Conservation (phyloP, 2,888 invertebrate species). For the Torymus auratus region DNA sequence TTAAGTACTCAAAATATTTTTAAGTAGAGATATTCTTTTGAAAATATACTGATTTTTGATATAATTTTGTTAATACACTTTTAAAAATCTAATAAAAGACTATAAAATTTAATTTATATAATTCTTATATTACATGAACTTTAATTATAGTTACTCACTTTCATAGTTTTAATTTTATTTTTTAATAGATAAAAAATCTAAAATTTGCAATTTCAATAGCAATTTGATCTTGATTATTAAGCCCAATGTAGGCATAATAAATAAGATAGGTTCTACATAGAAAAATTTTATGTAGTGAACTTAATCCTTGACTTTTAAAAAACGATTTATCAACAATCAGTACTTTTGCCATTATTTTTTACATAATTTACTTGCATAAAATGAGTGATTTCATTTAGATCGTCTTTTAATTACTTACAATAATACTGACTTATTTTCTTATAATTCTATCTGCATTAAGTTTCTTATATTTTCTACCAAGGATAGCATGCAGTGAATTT, state of each 20-base stretch:
- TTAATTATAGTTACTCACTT: too few relatives aligned
- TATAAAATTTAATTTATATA: neutral
- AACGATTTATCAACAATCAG: slow-evolving; percentile 44
- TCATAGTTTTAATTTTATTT: too few relatives aligned
- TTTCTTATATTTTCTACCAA: slow-evolving; percentile 47
- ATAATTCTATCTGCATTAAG: slow-evolving; percentile 27
- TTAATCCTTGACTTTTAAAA: neutral
- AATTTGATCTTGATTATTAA: neutral
- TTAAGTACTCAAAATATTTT: slow-evolving; percentile 20
- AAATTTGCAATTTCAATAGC: neutral
- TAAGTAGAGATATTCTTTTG: neutral
- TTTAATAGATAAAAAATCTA: neutral
- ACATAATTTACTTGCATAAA: slow-evolving; percentile 5
- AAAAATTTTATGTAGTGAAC: slow-evolving; percentile 7
- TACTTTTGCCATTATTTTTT: slow-evolving; percentile 39
- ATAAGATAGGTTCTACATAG: neutral
- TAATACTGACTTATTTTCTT: slow-evolving; percentile 52
- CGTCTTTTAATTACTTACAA: slow-evolving; percentile 40
- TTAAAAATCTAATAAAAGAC: neutral
- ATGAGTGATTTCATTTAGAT: slow-evolving; percentile 17
- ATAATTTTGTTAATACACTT: neutral
- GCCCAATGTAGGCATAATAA: neutral
- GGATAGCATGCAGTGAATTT: slow-evolving; percentile 55
- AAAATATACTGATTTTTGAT: slow-evolving; percentile 44
- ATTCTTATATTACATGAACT: too few relatives aligned